Evolutionary conservation across 2,888 invertebrate species (phyloP).

Genomic region (Nomada goodeniana): DNA sequence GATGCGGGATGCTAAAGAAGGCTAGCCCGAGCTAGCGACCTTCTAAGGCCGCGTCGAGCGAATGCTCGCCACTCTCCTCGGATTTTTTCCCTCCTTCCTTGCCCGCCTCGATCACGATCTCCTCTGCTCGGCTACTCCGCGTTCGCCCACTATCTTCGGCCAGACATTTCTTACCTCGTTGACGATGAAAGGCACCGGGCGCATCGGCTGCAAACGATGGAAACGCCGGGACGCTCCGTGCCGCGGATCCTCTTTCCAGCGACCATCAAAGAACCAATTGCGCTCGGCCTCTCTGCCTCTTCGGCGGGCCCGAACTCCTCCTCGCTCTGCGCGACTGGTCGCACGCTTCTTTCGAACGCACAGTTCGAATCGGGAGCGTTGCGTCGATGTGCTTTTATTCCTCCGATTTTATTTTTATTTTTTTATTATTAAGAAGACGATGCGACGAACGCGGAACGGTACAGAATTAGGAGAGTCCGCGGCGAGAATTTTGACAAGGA

Average conservation of each 20-base stretch:
- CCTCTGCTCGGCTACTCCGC: conserved; percentile 43
- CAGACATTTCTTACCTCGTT: conserved; percentile 68
- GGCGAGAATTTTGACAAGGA: no score
- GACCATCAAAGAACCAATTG: conserved; percentile 17
- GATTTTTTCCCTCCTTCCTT: conserved; percentile 68
- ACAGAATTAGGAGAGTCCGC: no score
- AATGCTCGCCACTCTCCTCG: conserved; percentile 73
- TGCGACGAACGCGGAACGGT: no score
- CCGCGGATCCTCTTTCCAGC: conserved; percentile 39
- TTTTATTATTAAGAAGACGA: no score
- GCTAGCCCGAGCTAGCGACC: conserved; percentile 81
- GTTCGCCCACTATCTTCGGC: conserved; percentile 55
- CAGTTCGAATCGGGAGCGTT: neutral
- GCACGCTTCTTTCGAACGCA: neutral
- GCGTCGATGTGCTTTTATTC: neutral
- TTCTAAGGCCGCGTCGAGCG: conserved; percentile 81
- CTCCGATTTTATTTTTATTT: no score
- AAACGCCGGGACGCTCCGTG: conserved; percentile 51
- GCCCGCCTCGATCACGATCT: conserved; percentile 45
- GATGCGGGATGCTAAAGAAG: conserved; percentile 80
- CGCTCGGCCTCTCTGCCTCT: conserved; percentile 16
- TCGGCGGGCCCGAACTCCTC: neutral
- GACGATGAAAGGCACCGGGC: conserved; percentile 67
- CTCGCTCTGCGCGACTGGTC: neutral
- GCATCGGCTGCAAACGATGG: conserved; percentile 53